Base-by-base conservation (phyloP, 2,888 invertebrate genomes). In the Pristionchus arcanus region DNA sequence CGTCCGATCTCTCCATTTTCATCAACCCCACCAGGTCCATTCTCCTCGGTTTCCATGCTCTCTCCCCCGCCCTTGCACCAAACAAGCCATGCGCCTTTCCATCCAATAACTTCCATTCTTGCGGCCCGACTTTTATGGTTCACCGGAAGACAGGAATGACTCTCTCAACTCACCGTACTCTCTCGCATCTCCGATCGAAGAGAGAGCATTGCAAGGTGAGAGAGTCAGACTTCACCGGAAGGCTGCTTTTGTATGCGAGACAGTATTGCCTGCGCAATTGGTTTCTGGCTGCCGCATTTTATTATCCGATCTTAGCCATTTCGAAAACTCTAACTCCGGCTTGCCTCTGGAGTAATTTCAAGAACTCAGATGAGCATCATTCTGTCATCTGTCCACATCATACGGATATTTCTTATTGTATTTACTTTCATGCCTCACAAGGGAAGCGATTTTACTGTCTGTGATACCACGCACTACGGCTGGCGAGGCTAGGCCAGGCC, bases 51-150 rank as follows among this genome's bases (percentile, higher is more conserved):
- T 25, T 25, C 9, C 59, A 59, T 25, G 9, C 5, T 59, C 59
- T 21, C 25, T 59, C 59, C 59, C 21, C 59, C 25, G 19, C 59
- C 59, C 25, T 59, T 59, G 2, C 59, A 59, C 19, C 59, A 19
- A 19, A 59, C 59, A 25, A 21, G 0, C 59, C 59, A 59, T 25
- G 19, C 19, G 19, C 59, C 59, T 59, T 25, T 25, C 59, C 15
- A 59, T 59, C 59, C 68, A 68, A 68, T 68, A 68, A 68, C 68
- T 68, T 68, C 68, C 68, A 31, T 31, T 68, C 68, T 34, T 68
- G 28, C 68, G 16, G 31, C 31, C 68, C 31, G n/a, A 28, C 63
- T 68, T 68, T 68, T 68, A 68, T 68, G 31, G 68, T 68, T 31
- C 31, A 13, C 68, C 68, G 68, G 68, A 68, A n/a, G 25, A 19